Evolutionary conservation across 2,113 vertebrate species (phyloP), one percentile per base, ranked within the genome.

Genomic region (Athene cunicularia): DNA sequence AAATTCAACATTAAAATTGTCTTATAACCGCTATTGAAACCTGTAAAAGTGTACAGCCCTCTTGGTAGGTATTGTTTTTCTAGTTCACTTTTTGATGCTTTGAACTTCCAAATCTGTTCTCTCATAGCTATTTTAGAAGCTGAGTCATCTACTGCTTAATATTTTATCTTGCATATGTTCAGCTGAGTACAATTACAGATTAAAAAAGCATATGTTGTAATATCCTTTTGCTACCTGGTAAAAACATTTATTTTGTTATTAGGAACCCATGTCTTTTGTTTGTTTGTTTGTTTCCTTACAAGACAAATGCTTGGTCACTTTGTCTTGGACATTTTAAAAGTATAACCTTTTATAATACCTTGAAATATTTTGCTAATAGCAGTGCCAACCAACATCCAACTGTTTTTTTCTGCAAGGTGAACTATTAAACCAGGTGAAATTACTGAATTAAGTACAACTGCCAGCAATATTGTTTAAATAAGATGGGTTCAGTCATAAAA

Each of bases 221-320:
- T 93, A 88, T 70, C 58, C 58, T 88, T 63, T 94, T 88, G 2
- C n/a, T 91, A 49, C 8, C 74, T 66, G 33, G 52, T 35, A 77
- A 96, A 95, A 97, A 90, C 49, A 58, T 93, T 92, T 50, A 19
- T 90, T 89, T 95, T 81, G 21, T 43, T 95, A 13, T 63, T 84
- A 58, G 20, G 32, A 70, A 76, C 89, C 82, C 53, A 21, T 75
- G 70, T 81, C 2, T 23, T 41, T 59, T 37, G 43, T 47, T 47
- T 19, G 19, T 66, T 62, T 27, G 10, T 72, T 28, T 74, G 23
- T 74, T 43, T 53, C 20, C 81, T 90, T 91, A 71, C 72, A 85
- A 73, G 73, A 67, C 52, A 93, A 96, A 70, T 49, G 8, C 15
- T 91, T 63, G 28, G 63, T 94, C 37, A 56, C 47, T 67, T 71